Evolutionary conservation across 2,113 vertebrate genomes (phyloP).

Genomic region (Recurvirostra avosetta): DNA sequence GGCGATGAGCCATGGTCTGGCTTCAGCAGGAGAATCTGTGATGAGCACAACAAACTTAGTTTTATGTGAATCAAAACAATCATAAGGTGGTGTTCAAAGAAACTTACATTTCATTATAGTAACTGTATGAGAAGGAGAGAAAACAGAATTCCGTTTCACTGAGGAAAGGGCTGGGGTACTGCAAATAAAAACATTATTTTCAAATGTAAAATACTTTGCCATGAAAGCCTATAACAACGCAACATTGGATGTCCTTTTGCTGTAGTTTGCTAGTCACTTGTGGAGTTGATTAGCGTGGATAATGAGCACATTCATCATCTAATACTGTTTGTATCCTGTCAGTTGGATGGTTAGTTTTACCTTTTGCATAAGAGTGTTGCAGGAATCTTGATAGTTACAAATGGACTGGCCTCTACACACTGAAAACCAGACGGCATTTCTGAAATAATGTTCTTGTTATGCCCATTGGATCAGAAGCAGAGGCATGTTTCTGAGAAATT

Average conservation of each 20-base stretch:
- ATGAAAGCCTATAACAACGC: neutral
- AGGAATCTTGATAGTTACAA: neutral
- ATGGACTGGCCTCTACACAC: neutral
- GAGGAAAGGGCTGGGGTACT: neutral
- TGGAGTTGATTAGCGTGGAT: neutral
- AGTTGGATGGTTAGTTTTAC: neutral
- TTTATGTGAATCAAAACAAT: neutral
- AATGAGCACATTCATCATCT: neutral
- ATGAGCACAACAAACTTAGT: neutral
- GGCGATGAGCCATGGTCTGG: neutral
- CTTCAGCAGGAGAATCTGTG: neutral
- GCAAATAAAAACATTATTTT: neutral
- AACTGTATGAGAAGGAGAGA: neutral
- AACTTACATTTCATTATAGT: neutral
- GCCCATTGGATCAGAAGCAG: neutral
- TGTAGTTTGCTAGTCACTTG: neutral
- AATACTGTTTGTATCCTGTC: neutral
- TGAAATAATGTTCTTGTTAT: neutral
- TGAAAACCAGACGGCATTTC: neutral
- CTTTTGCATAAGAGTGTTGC: neutral
- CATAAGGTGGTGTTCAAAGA: neutral
- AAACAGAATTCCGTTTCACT: neutral
- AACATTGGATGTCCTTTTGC: neutral
- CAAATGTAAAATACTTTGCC: neutral
- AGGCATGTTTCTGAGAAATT: neutral